Evolutionary conservation across 2,888 invertebrate genomes (phyloP).

Genomic region (Hypsopygia costalis): DNA sequence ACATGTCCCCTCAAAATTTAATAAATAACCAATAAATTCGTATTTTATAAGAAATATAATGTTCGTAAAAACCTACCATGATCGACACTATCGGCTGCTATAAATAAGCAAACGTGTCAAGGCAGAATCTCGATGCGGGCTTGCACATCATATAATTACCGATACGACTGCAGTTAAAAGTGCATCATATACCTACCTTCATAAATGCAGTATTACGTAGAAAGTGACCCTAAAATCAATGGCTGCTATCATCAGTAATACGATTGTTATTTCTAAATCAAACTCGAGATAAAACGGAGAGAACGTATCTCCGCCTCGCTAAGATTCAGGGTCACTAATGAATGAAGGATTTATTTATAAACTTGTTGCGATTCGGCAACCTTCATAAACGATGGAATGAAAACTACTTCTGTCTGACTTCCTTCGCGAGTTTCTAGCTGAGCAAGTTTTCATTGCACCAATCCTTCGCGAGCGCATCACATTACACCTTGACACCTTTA

Average conservation of each 20-base stretch:
- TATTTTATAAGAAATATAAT: slow-evolving; percentile 2
- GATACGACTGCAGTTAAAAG: neutral
- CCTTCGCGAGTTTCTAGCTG: slow-evolving; percentile 17
- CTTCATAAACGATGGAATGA: slow-evolving; percentile 3
- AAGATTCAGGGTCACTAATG: slow-evolving; percentile 9
- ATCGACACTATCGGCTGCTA: slow-evolving; percentile 13
- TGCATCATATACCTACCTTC: neutral
- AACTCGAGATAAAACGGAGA: slow-evolving; percentile 4
- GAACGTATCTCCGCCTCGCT: slow-evolving; percentile 7
- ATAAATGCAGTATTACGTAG: neutral
- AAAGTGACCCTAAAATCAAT: neutral
- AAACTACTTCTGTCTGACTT: neutral
- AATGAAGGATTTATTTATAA: slow-evolving; percentile 10
- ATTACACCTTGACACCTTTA: slow-evolving; percentile 62
- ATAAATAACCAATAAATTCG: too few relatives aligned
- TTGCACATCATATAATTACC: slow-evolving; percentile 1
- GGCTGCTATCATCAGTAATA: neutral
- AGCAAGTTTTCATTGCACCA: slow-evolving; percentile 23
- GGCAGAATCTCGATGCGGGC: slow-evolving; percentile 13
- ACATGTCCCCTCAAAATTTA: too few relatives aligned
- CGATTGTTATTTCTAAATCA: neutral
- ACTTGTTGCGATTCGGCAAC: slow-evolving; percentile 8
- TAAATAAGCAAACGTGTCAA: slow-evolving; percentile 22
- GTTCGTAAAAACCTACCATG: slow-evolving; percentile 9
- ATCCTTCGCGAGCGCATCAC: slow-evolving; percentile 27